Percentiles rank a stretch among this genome's conserved stretches.
Conservation (phyloP, 2,113 vertebrate species). For the Neolamprologus sp. region DNA sequence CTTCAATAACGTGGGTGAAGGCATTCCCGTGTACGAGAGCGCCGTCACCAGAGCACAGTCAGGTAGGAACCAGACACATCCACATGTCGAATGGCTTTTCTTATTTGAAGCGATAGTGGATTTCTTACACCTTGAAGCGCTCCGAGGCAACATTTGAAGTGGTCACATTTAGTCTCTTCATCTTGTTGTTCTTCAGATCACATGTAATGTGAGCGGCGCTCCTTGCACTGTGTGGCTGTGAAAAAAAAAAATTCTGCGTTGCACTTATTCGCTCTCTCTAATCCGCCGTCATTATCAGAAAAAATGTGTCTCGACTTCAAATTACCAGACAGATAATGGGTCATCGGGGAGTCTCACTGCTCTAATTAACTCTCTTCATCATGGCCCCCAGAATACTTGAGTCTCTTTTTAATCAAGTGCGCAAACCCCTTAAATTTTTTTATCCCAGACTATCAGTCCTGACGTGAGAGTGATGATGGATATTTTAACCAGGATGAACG, state of each 20-base stretch:
- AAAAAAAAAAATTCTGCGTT: not conserved
- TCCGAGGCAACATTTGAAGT: not conserved
- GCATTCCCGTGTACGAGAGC: conserved; percentile 95
- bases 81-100: not conserved
- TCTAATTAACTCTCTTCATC: conserved; percentile 11
- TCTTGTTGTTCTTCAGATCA: not conserved
- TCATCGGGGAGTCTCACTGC: not conserved
- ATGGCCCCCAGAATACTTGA: not conserved
- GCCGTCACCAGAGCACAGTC: conserved; percentile 91
- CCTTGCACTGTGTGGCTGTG: not conserved
- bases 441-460: not conserved
- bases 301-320: conserved; percentile 23
- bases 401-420: conserved; percentile 19
- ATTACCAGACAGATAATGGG: conserved; percentile 15
- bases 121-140: not conserved
- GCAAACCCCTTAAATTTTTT: not conserved
- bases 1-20: conserved; percentile 93
- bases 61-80: conserved; percentile 67
- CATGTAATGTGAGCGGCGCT: not conserved
- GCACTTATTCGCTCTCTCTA: not conserved
- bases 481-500: not conserved
- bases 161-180: not conserved
- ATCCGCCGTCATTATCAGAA: conserved; percentile 15
- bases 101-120: not conserved
- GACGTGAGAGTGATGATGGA: not conserved